Conservation (phyloP, 2,888 invertebrate species). For the Tachina lurida region DNA sequence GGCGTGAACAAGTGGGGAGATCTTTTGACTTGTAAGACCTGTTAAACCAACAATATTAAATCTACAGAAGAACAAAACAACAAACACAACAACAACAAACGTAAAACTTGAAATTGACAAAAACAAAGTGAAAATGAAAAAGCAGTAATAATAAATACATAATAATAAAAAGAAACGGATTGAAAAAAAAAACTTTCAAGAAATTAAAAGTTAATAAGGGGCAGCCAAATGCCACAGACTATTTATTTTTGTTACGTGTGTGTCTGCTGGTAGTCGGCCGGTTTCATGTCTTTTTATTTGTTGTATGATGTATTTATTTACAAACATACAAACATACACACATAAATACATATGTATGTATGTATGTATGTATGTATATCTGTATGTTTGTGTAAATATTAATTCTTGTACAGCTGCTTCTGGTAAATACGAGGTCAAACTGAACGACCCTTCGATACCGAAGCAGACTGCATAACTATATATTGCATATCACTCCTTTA, state of each 20-base stretch:
- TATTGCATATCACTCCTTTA: too few species aligned
- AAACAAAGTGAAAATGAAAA: constrained; percentile 33
- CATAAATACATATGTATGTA: not conserved
- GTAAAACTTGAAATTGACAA: constrained; percentile 35
- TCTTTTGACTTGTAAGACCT: constrained; percentile 52
- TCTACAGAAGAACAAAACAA: constrained; percentile 11
- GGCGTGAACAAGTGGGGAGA: constrained; percentile 19
- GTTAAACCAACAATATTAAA: constrained; percentile 57
- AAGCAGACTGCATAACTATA: not conserved
- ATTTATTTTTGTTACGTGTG: constrained; percentile 45
- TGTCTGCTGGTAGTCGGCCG: constrained; percentile 30
- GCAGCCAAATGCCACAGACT: constrained; percentile 69
- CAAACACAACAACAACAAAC: constrained; percentile 1
- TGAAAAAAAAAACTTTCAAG: constrained; percentile 47
- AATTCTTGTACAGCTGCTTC: constrained; percentile 34
- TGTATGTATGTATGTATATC: constrained; percentile 4
- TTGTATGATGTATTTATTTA: constrained; percentile 5
- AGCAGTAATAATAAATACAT: constrained; percentile 13
- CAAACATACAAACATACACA: too few species aligned
- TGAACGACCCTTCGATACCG: constrained; percentile 8
- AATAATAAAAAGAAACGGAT: constrained; percentile 37
- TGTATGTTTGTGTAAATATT: constrained; percentile 51
- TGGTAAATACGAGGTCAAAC: constrained; percentile 42
- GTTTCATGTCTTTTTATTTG: constrained; percentile 49
- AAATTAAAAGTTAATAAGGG: constrained; percentile 70